These are phyloP conservation scores for Heliangelus exortis DNA, from an alignment of 2,797 vertebrate genomes.

Conservation along the genomic window DNA sequence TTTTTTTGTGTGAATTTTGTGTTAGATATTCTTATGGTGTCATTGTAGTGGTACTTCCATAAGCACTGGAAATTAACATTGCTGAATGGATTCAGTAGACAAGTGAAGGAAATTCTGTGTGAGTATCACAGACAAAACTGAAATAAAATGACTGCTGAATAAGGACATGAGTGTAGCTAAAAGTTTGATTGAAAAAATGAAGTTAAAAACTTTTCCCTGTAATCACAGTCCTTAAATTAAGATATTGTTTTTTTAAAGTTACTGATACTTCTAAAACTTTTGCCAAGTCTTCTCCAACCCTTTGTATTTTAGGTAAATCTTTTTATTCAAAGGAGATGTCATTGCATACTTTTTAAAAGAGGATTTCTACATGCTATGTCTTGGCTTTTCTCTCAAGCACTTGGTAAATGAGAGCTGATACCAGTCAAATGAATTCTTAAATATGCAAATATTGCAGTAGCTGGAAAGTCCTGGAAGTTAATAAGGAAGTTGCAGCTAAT, in stretches of 20 bases:
- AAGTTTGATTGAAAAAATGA: background rate
- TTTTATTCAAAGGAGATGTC: background rate
- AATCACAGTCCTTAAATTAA: background rate
- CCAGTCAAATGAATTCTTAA: constrained; percentile 71
- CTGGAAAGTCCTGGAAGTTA: constrained; percentile 59
- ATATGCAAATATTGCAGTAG: constrained; percentile 75
- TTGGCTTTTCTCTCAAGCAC: background rate
- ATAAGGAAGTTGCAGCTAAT: constrained; percentile 66
- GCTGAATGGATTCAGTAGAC: background rate
- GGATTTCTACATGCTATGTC: background rate
- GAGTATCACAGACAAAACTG: background rate
- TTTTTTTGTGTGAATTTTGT: too few relatives aligned
- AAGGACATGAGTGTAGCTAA: background rate
- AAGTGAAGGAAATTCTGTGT: background rate
- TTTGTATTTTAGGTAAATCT: background rate
- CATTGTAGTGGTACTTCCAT: background rate
- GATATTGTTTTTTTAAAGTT: background rate
- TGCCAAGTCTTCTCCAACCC: background rate
- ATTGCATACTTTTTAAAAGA: background rate
- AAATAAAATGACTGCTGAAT: background rate
- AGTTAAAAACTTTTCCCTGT: background rate
- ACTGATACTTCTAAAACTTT: background rate
- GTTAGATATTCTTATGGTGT: background rate
- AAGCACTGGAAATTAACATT: background rate
- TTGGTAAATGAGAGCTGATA: constrained; percentile 57